Evolutionary conservation across 2,113 vertebrate species (phyloP).

Genomic region (Terrapene triunguis): DNA sequence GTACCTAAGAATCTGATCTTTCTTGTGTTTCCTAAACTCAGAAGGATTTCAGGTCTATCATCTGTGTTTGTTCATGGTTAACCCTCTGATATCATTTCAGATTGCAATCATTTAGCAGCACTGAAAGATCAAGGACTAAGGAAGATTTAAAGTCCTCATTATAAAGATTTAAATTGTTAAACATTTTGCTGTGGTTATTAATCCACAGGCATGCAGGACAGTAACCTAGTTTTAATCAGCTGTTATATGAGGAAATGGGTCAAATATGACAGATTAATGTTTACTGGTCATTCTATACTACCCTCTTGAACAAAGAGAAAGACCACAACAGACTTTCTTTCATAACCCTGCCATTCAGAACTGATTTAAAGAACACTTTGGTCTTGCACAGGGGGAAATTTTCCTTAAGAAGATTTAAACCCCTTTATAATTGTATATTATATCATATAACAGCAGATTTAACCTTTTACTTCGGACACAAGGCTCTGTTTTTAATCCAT

Average conservation of each 20-base stretch:
- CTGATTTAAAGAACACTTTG: neutral
- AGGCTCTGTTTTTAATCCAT: neutral
- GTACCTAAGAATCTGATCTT: too few relatives aligned
- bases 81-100: neutral
- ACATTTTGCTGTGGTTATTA: rapidly evolving
- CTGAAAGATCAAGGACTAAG: neutral
- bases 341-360: neutral
- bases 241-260: neutral
- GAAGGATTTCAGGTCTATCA: neutral
- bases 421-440: neutral
- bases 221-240: neutral
- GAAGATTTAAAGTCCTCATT: neutral
- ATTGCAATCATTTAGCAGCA: neutral
- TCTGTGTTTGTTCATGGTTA: neutral
- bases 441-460: neutral
- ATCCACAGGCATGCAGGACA: neutral
- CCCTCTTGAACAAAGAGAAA: neutral
- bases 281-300: neutral
- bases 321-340: neutral
- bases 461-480: neutral
- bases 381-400: neutral
- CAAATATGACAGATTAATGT: neutral
- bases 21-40: neutral
- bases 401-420: neutral
- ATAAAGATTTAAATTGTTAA: neutral